Evolutionary conservation across 2,113 vertebrate species (phyloP).

Genomic region (Ceyx margarethae): DNA sequence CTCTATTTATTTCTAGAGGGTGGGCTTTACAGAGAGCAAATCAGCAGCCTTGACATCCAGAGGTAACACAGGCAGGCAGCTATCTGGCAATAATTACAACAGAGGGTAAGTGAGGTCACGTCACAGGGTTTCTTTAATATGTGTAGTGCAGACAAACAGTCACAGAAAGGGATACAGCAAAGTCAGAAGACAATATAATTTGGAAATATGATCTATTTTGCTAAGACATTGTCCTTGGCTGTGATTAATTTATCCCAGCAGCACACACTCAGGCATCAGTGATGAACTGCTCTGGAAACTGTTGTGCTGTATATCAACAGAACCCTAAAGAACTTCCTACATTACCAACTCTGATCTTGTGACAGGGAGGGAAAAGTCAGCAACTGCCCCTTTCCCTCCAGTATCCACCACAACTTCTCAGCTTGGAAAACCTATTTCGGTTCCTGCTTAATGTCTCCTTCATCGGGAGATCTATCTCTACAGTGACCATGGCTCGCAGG

Average conservation of each 20-base stretch:
- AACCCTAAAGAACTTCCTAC: not conserved
- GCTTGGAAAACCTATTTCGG: not conserved
- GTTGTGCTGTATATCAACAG: not conserved
- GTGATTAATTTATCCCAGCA: not conserved
- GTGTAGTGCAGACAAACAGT: not conserved
- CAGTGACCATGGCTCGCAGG: not conserved
- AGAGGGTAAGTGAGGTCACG: not conserved
- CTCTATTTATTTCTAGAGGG: not conserved
- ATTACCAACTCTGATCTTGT: not conserved
- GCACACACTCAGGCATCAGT: not conserved
- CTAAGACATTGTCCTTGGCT: not conserved
- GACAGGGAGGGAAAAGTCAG: not conserved
- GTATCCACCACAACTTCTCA: not conserved
- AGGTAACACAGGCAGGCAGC: not conserved
- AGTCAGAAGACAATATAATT: not conserved
- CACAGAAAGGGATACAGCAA: not conserved
- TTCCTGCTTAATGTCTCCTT: not conserved
- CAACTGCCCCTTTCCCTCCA: not conserved
- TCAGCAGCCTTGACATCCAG: not conserved
- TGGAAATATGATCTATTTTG: not conserved
- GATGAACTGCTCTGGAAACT: not conserved
- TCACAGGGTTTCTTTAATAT: not conserved
- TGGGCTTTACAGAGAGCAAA: not conserved
- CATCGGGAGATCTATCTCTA: not conserved
- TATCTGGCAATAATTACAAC: not conserved